Conservation (phyloP, 2,113 vertebrate species). For the Agapornis roseicollis region DNA sequence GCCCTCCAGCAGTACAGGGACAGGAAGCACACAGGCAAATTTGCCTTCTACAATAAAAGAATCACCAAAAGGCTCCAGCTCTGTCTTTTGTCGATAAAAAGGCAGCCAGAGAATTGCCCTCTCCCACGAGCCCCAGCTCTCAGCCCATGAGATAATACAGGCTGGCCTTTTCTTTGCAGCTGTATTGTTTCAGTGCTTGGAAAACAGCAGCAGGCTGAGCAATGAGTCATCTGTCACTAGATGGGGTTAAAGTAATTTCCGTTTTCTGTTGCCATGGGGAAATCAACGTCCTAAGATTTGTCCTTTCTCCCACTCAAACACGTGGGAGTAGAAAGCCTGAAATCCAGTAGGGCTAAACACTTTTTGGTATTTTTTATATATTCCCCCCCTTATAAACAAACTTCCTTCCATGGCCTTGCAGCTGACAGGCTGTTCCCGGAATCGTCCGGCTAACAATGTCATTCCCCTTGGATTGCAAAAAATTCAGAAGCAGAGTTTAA, state of each 20-base stretch:
- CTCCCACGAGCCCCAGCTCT: constrained; percentile 5
- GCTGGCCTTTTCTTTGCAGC: constrained; percentile 11
- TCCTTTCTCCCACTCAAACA: constrained; percentile 66
- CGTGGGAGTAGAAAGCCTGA: constrained; percentile 66
- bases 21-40: rapidly evolving
- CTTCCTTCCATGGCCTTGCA: constrained; percentile 71
- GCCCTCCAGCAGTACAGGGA: rapidly evolving
- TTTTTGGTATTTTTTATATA: not conserved
- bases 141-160: constrained; percentile 18
- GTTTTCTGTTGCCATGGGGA: constrained; percentile 53
- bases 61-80: not conserved
- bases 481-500: constrained; percentile 72
- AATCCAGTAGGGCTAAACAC: constrained; percentile 44
- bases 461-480: constrained; percentile 70
- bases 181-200: constrained; percentile 39
- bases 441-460: constrained; percentile 51
- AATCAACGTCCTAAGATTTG: constrained; percentile 61
- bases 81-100: not conserved
- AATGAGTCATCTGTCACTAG: constrained; percentile 61
- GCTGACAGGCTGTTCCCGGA: constrained; percentile 67
- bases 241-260: constrained; percentile 72
- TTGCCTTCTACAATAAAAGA: not conserved
- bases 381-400: constrained; percentile 60
- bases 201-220: constrained; percentile 42
- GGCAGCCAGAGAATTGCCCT: constrained; percentile 5